phyloP scores from a whole-genome alignment of 2,888 invertebrate species.

The Nephrotoma guestfalica region DNA sequence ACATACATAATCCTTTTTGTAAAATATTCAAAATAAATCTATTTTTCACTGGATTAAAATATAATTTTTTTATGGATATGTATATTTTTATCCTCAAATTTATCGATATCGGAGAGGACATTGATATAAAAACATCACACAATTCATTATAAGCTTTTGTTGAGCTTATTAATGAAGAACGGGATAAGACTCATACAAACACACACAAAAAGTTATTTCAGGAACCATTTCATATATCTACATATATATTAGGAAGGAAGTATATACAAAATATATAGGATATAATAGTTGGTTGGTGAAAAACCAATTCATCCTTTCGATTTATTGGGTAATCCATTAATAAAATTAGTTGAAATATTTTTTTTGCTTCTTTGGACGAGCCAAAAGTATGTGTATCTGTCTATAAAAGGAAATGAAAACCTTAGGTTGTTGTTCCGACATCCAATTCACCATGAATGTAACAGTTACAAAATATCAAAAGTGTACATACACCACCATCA shows the following conservation, averaged over 20 bases:
- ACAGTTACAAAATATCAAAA: not conserved
- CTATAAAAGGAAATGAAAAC: not conserved
- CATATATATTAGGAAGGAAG: not conserved
- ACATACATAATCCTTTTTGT: not conserved
- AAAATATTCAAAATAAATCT: not conserved
- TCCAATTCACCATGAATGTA: not conserved
- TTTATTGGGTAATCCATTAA: not conserved
- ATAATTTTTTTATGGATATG: not conserved
- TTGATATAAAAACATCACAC: not conserved
- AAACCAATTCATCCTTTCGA: not conserved
- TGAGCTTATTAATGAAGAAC: not conserved
- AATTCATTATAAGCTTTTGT: not conserved
- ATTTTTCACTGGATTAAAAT: not conserved
- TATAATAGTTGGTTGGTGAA: not conserved
- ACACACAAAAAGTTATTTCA: not conserved
- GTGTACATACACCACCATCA: not conserved
- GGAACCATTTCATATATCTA: not conserved
- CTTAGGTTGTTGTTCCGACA: not conserved
- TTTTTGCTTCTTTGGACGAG: not conserved
- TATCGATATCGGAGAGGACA: not conserved
- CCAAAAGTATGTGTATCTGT: not conserved
- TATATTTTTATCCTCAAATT: not conserved
- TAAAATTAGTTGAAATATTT: not conserved
- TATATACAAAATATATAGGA: not conserved
- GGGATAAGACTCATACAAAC: not conserved